Base-by-base conservation (phyloP, 2,113 vertebrate genomes). In the Datnioides undecimradiatus region DNA sequence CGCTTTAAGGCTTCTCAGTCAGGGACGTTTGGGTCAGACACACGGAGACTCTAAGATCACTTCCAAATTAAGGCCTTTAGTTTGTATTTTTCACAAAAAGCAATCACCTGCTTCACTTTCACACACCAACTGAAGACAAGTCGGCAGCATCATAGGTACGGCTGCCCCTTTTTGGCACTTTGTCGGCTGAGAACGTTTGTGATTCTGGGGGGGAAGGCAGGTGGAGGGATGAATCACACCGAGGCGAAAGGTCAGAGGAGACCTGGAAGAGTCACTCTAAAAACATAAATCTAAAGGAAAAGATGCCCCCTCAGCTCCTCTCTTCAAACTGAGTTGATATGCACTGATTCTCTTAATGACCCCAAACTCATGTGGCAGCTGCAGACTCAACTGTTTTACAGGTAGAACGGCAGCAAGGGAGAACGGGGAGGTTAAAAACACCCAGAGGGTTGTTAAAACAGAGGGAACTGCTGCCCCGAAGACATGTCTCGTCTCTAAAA, bases 161-260 rank as follows among this genome's bases (percentile, higher is more conserved):
- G 64, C 52, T 46, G 64, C 54, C 31, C 13, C 29, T 72, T 48
- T 87, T 78, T 85, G 87, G 76, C 83, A 82, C 71, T 57, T 75
- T 65, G 43, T 77, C 6, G 23, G 25, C 31, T 63, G 75, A 76
- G 45, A 65, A 57, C 65, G 73, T 49, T 45, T 62, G 43, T 46
- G 43, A 58, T 11, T n/a, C 16, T 55, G 16, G 69, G 11, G 14
- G 79, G 0, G 54, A 27, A 4, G 58, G 65, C 38, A 27, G 48
- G 19, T 14, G 68, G 43, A 62, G 23, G 23, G 17, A 54, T 2
- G 27, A 8, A 59, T 5, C 73, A 80, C 60, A 73, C 1, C 45
- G 41, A 70, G 43, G 57, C 8, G 27, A 49, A 68, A 19, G 49
- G 60, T 48, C 31, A 2, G 55, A 49, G 2, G 29, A 52, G 4